These are phyloP conservation scores for Passer montanus DNA, from an alignment of 2,113 vertebrate species.

Conservation along the genomic window DNA sequence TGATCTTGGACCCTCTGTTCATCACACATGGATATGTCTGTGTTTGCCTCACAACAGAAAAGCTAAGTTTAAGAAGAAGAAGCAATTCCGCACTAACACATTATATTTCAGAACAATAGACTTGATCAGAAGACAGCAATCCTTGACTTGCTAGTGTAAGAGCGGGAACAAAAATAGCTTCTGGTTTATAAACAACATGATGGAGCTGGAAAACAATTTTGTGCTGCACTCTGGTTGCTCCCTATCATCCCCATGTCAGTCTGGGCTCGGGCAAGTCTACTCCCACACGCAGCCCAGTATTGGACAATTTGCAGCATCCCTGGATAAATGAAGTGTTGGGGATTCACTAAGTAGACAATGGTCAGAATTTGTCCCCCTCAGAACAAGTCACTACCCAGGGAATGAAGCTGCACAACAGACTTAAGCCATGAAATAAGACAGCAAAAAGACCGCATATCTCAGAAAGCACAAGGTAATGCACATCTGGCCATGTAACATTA, in stretches of 20 bases:
- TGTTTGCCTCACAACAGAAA: not conserved
- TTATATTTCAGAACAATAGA: not conserved
- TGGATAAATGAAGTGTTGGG: not conserved
- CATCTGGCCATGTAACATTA: rapidly evolving
- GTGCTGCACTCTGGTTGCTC: not conserved
- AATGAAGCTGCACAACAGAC: not conserved
- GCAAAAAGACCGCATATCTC: not conserved
- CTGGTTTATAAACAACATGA: not conserved
- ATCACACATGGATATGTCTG: not conserved
- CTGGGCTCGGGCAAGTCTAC: not conserved
- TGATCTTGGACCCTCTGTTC: not conserved
- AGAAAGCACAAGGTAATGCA: not conserved
- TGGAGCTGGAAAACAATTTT: not conserved
- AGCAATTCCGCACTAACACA: not conserved
- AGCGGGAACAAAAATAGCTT: not conserved
- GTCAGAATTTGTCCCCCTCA: not conserved
- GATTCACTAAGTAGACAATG: not conserved
- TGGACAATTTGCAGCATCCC: not conserved
- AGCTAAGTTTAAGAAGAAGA: not conserved
- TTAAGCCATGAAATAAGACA: not conserved
- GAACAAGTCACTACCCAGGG: not conserved
- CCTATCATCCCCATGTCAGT: not conserved
- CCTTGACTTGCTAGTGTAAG: not conserved
- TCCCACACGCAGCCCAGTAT: rapidly evolving
- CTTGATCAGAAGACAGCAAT: not conserved